Evolutionary conservation across 1,140 invertebrate species (phyloP).

Genomic region (Coptotermes formosanus): DNA sequence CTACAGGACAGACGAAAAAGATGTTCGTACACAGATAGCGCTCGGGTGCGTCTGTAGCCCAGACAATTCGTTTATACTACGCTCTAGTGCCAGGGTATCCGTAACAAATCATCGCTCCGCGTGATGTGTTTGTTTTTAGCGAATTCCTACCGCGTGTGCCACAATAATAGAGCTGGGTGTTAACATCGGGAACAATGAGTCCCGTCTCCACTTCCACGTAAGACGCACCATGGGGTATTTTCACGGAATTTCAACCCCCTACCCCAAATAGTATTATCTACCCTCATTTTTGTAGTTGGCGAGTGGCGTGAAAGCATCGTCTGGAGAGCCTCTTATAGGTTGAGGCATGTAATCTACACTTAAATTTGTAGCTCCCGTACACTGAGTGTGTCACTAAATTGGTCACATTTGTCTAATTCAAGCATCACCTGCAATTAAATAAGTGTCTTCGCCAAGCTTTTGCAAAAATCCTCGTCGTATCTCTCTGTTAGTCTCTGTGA

Average conservation of each 20-base stretch:
- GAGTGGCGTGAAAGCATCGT: neutral
- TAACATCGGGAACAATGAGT: neutral
- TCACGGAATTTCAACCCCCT: conserved; percentile 14
- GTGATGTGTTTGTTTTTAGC: conserved; percentile 7
- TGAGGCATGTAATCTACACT: too few relatives aligned
- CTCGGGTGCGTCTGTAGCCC: too few relatives aligned
- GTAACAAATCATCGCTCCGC: neutral
- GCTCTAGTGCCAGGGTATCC: neutral
- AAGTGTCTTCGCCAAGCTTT: too few relatives aligned
- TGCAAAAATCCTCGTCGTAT: too few relatives aligned
- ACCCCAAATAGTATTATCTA: neutral
- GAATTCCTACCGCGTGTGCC: neutral
- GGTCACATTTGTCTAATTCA: too few relatives aligned
- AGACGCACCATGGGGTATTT: neutral
- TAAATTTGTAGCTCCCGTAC: too few relatives aligned
- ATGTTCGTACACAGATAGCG: too few relatives aligned
- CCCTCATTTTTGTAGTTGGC: neutral
- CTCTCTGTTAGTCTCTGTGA: too few relatives aligned
- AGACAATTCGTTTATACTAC: too few relatives aligned
- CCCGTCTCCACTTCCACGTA: neutral
- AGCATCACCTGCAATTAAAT: too few relatives aligned
- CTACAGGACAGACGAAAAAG: too few relatives aligned
- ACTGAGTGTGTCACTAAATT: too few relatives aligned
- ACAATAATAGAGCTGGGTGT: neutral
- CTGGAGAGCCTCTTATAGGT: neutral